A percentile compares a stretch with the other conserved stretches of the same genome.
These are phyloP conservation scores for Lepidonotus clava DNA, from an alignment of 2,888 invertebrate genomes.

Conservation along the genomic window DNA sequence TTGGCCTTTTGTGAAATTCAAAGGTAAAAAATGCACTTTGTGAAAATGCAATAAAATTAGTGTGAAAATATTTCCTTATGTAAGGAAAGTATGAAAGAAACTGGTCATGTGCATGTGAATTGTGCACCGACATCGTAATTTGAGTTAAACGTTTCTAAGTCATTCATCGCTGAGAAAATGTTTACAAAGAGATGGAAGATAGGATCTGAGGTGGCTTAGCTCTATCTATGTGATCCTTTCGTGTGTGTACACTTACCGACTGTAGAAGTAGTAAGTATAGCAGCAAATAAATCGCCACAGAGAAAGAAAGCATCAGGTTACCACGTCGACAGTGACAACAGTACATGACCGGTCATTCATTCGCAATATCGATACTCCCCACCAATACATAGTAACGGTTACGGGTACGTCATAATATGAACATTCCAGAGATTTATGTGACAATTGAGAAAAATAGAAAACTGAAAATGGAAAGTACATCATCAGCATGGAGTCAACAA, in stretches of 20 bases:
- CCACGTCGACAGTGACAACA: slow-evolving; percentile 1
- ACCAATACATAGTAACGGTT: slow-evolving; percentile 5
- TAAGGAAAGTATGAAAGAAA: neutral
- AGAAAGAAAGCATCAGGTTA: slow-evolving; percentile 49
- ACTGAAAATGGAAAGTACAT: neutral
- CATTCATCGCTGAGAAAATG: neutral
- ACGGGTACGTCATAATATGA: neutral
- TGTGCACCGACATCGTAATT: too few species aligned
- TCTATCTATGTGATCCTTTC: slow-evolving; percentile 4
- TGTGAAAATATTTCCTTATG: too few species aligned
- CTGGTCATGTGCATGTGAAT: neutral
- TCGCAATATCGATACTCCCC: neutral
- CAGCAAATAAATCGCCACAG: slow-evolving; percentile 45
- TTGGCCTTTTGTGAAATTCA: too few species aligned
- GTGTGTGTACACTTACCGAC: slow-evolving; percentile 20
- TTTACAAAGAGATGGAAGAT: neutral
- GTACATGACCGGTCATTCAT: neutral
- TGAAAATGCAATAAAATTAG: too few species aligned
- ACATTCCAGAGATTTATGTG: slow-evolving; percentile 23
- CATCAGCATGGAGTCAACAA: neutral
- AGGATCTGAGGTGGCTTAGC: slow-evolving; percentile 21
- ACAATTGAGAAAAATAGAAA: too few species aligned
- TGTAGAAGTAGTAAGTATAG: slow-evolving; percentile 27
- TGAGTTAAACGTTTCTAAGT: too few species aligned
- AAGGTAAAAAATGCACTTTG: too few species aligned